phyloP scores from a whole-genome alignment of 2,888 invertebrate genomes.

The Dolomedes plantarius region DNA sequence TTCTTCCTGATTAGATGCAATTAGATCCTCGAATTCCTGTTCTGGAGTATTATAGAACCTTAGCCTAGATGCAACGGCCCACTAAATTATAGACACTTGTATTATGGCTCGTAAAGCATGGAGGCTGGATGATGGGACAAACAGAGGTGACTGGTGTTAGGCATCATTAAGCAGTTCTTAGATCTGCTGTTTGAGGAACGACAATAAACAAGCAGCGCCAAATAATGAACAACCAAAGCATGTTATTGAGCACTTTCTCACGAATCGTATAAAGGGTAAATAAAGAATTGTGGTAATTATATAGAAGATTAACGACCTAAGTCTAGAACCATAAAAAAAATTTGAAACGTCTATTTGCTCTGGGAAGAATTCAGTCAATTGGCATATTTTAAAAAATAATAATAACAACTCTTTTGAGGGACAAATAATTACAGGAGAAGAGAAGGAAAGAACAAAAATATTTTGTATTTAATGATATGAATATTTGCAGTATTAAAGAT shows the following conservation, averaged over 20 bases:
- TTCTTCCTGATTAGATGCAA: constrained; percentile 69
- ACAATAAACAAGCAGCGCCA: neutral
- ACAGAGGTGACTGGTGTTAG: constrained; percentile 43
- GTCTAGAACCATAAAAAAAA: neutral
- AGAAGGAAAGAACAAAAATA: too few relatives aligned
- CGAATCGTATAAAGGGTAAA: neutral
- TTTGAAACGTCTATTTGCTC: neutral
- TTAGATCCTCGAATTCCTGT: constrained; percentile 44
- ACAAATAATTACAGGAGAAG: too few relatives aligned
- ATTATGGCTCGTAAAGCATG: constrained; percentile 18
- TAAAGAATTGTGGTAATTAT: neutral
- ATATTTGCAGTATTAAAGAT: too few relatives aligned
- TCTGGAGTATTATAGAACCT: constrained; percentile 22
- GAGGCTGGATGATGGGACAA: constrained; percentile 46
- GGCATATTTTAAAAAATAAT: neutral
- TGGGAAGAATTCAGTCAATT: neutral
- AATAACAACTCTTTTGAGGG: too few relatives aligned
- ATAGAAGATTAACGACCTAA: neutral
- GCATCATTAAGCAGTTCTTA: constrained; percentile 43
- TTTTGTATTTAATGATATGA: too few relatives aligned
- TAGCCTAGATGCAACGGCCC: constrained; percentile 39
- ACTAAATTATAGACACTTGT: constrained; percentile 60
- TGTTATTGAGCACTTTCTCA: constrained; percentile 3
- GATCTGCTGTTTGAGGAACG: neutral
- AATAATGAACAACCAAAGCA: constrained; percentile 11